Percentiles rank a stretch among this genome's conserved stretches.
Conservation (phyloP, 2,113 vertebrate genomes). For the Vicugna pacos region DNA sequence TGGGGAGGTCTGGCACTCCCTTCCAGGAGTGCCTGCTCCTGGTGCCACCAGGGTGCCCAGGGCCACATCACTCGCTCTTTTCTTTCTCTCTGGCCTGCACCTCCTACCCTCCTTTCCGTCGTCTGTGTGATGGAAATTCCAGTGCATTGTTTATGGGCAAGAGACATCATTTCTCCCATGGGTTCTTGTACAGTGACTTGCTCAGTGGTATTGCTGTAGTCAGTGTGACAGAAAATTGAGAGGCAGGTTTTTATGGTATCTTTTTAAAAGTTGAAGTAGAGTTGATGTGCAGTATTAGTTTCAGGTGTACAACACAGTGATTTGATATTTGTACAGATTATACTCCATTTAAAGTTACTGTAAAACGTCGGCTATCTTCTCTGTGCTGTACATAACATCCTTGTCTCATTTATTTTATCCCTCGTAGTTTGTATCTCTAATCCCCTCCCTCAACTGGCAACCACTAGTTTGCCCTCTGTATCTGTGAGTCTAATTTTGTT, state of each 20-base stretch:
- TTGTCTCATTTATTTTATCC: not conserved
- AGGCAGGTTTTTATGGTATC: not conserved
- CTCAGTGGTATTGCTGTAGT: fast-evolving
- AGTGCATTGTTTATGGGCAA: not conserved
- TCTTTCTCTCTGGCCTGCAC: not conserved
- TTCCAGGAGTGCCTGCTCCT: not conserved
- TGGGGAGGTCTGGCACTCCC: not conserved
- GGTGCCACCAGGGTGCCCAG: fast-evolving
- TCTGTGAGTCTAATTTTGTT: not conserved
- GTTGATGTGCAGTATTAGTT: not conserved
- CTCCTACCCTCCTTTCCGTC: fast-evolving
- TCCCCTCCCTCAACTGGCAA: not conserved
- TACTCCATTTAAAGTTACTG: not conserved
- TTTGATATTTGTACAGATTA: not conserved
- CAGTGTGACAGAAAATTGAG: not conserved
- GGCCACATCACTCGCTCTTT: not conserved
- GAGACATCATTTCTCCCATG: not conserved
- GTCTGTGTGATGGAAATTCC: not conserved
- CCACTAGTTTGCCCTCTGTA: not conserved
- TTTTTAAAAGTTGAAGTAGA: not conserved
- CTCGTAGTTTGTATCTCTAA: not conserved
- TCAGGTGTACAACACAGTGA: not conserved
- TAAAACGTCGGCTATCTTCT: not conserved
- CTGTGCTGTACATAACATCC: not conserved
- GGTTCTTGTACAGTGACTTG: fast-evolving